Conservation (phyloP, 2,113 vertebrate genomes). For the Nesogale talazaci region DNA sequence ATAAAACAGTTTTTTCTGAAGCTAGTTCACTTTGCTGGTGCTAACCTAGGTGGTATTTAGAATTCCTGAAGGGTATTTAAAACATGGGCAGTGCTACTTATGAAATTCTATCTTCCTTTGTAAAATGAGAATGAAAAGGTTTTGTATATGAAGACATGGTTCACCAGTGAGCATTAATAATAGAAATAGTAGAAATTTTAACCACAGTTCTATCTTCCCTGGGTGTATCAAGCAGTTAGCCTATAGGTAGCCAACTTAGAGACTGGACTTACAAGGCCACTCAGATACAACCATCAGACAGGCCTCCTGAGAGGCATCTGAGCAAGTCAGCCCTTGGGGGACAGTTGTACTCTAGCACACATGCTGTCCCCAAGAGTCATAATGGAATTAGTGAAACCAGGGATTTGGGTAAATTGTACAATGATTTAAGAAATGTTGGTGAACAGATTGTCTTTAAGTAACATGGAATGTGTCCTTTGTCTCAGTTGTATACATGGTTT, state of each 20-base stretch:
- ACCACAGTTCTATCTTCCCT: neutral
- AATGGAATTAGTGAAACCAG: neutral
- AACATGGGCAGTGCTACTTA: neutral
- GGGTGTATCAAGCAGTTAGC: neutral
- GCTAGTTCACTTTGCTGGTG: neutral
- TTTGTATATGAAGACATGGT: constrained; percentile 11
- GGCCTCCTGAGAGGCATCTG: neutral
- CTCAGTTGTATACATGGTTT: neutral
- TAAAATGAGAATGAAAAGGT: rapidly evolving
- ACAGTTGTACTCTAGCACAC: neutral
- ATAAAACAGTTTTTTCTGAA: neutral
- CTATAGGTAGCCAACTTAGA: neutral
- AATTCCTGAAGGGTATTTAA: neutral
- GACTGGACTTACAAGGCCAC: neutral
- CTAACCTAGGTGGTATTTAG: neutral
- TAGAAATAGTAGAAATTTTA: neutral
- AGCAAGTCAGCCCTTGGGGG: neutral
- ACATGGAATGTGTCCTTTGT: neutral
- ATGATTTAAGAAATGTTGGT: neutral
- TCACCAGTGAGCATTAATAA: neutral
- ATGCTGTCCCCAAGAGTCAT: neutral
- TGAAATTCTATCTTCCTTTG: neutral
- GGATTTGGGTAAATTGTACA: neutral
- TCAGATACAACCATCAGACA: neutral
- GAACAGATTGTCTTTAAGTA: neutral